Base-by-base conservation (phyloP, 2,888 invertebrate species). In the Himalopsyche tibetana region DNA sequence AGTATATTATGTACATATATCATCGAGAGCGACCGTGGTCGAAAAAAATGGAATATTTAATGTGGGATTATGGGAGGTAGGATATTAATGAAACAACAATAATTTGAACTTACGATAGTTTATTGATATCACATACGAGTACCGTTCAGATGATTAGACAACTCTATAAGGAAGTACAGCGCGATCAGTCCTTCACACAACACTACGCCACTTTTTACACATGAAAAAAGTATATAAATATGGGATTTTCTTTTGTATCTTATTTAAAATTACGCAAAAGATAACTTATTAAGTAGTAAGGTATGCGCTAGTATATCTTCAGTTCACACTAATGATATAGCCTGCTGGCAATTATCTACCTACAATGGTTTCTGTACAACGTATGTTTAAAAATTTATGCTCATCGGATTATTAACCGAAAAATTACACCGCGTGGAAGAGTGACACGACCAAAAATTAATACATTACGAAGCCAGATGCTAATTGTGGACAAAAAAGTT, bases 61-160 rank as follows among this genome's bases (percentile, higher is more conserved):
- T 4, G 36, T 12, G 8, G 74, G 74, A 74, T 4, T 36, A 2
- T 5, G 19, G 74, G 74, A 74, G 4, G n/a, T 38, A 36, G 74
- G 74, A 38, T 36, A 3, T 74, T 74, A 74, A 74, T 74, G 38
- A 74, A 74, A 74, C 74, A 74, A 38, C 74, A 74, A 74, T 74
- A 83, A 63, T 84, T 88, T 86, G 88, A 88, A 88, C 88, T 88
- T 88, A 88, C 63, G 86, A 84, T 88, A 87, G 82, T 86, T 88
- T 87, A 88, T 88, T 88, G 87, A 88, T 88, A 88, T 88, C 88
- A 88, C 88, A 88, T 87, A 88, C 84, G 86, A 88, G 88, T 87
- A 88, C 88, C 83, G 85, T 86, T 88, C 87, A 80, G 87, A 87
- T 88, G 87, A 87, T 85, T 86, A 87, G 87, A 84, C 88, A 85